Percentiles rank a stretch among this genome's conserved stretches.
Evolutionary conservation across 2,888 invertebrate genomes (phyloP).

Genomic region (Willowsia nigromaculata): DNA sequence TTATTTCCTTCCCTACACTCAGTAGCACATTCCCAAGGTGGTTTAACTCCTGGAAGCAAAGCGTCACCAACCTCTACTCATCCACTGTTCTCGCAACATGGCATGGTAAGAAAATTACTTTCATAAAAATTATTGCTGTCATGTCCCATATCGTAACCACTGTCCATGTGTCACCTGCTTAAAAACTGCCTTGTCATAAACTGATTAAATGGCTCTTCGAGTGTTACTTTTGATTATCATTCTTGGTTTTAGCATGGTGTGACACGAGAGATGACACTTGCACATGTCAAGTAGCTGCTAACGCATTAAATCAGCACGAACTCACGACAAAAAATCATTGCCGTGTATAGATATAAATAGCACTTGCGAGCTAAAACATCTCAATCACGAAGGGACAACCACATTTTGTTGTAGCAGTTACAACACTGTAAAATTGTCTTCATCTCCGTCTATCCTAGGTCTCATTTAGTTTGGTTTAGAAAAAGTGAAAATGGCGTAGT

Average conservation of each 20-base stretch:
- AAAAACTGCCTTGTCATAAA: neutral
- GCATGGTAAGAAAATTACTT: conserved; percentile 75
- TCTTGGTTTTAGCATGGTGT: neutral
- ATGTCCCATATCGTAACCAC: neutral
- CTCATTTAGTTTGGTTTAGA: too few relatives aligned
- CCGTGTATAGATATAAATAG: neutral
- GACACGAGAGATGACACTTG: neutral
- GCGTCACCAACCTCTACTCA: conserved; percentile 72
- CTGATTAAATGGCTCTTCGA: too few relatives aligned
- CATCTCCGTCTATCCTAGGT: too few relatives aligned
- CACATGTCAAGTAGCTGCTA: neutral
- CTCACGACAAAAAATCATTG: neutral
- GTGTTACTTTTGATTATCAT: conserved; percentile 1
- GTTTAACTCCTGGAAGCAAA: conserved; percentile 71
- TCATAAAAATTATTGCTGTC: neutral
- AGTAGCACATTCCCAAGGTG: conserved; percentile 66
- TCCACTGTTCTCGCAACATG: conserved; percentile 76
- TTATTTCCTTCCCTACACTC: conserved; percentile 66
- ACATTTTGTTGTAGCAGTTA: neutral
- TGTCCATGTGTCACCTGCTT: conserved; percentile 3
- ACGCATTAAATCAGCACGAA: conserved; percentile 8
- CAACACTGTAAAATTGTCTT: too few relatives aligned
- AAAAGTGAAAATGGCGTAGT: neutral
- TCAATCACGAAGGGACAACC: conserved; percentile 33
- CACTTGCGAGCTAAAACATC: neutral